Percentiles rank a stretch among this genome's conserved stretches.
These are phyloP conservation scores for Cheirogaleus major DNA, from an alignment of 2,797 vertebrate species.

Conservation along the genomic window DNA sequence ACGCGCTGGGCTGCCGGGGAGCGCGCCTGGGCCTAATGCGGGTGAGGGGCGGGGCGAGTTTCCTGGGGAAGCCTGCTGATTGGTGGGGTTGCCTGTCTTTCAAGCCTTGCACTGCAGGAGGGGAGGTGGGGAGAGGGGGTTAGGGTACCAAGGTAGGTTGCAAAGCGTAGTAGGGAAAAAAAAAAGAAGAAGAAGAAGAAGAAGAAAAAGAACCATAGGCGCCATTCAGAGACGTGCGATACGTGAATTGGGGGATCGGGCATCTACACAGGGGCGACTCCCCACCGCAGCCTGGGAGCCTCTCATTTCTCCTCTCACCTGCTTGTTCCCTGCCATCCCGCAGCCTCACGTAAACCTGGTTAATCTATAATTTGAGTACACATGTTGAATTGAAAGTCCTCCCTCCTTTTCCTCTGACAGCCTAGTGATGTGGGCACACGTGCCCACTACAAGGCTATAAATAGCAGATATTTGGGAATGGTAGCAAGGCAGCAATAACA, in stretches of 20 bases:
- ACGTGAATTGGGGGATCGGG: constrained; percentile 42
- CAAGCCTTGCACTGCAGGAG: constrained; percentile 46
- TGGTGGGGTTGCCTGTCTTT: constrained; percentile 79
- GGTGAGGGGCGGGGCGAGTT: constrained; percentile 30
- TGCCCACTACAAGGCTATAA: constrained; percentile 75
- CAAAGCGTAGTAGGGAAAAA: constrained; percentile 60
- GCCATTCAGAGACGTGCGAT: constrained; percentile 79
- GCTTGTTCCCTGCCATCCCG: not conserved
- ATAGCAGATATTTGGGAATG: constrained; percentile 63
- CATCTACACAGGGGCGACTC: constrained; percentile 47
- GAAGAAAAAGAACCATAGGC: constrained; percentile 64
- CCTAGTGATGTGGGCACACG: constrained; percentile 64
- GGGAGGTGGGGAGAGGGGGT: constrained; percentile 53
- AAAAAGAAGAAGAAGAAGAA: not conserved
- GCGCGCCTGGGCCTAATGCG: not conserved
- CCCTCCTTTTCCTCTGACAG: constrained; percentile 54
- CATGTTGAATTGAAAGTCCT: constrained; percentile 37
- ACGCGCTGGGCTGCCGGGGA: not conserved
- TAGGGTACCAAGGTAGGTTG: constrained; percentile 82
- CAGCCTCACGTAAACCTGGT: constrained; percentile 36
- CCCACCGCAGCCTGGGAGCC: not conserved
- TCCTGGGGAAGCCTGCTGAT: constrained; percentile 60
- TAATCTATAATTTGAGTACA: constrained; percentile 23
- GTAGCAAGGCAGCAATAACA: constrained; percentile 5
- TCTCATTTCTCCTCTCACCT: not conserved